Percentiles rank a stretch among this genome's conserved stretches.
These are phyloP conservation scores for Apodemia zela DNA, from an alignment of 2,888 invertebrate species.

Conservation along the genomic window DNA sequence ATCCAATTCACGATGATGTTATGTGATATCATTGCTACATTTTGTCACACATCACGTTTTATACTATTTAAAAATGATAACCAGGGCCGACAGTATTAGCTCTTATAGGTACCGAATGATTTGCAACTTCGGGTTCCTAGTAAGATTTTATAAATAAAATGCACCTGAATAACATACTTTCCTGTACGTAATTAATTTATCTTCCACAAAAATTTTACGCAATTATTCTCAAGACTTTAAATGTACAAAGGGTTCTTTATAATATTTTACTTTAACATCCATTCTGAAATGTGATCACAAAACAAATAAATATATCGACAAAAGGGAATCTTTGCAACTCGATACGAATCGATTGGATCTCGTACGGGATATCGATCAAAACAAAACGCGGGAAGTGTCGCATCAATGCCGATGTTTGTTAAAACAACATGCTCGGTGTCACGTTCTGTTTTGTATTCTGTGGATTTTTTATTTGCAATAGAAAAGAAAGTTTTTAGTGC, in stretches of 20 bases:
- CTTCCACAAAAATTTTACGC: too few relatives aligned
- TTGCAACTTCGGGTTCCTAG: too few relatives aligned
- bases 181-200: too few relatives aligned
- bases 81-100: too few relatives aligned
- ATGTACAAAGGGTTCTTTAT: neutral
- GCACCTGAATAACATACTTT: too few relatives aligned
- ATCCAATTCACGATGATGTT: too few relatives aligned
- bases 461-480: neutral
- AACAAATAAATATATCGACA: constrained; percentile 8
- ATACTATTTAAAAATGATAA: too few relatives aligned
- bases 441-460: neutral
- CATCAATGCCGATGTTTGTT: neutral
- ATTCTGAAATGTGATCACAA: constrained; percentile 2
- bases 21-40: too few relatives aligned
- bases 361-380: constrained; percentile 8
- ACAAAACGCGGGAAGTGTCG: constrained; percentile 16
- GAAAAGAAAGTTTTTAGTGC: neutral
- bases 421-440: neutral
- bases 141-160: too few relatives aligned
- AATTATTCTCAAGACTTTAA: neutral
- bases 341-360: constrained; percentile 13
- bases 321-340: constrained; percentile 1
- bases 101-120: too few relatives aligned
- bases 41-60: too few relatives aligned
- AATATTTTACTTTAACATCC: neutral